Conservation (phyloP, 2,113 vertebrate species). For the Brachyistius frenatus region DNA sequence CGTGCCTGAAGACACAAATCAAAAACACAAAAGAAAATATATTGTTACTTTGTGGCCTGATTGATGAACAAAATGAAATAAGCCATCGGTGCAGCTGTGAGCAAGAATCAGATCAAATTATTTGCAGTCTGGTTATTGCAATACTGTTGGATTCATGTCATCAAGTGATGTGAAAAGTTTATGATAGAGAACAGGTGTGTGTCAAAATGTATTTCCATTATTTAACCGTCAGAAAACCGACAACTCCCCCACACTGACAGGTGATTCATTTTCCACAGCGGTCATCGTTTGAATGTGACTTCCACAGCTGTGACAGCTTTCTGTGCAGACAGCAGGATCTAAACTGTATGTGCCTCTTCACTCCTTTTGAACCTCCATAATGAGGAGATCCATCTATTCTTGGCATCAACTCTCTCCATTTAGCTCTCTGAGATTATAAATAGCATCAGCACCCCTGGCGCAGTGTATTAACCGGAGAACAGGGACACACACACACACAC, state of each 20-base stretch:
- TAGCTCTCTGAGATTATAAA: conserved; percentile 64
- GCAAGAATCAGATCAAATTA: neutral
- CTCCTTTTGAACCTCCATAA: conserved; percentile 55
- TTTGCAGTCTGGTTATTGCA: neutral
- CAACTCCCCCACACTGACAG: neutral
- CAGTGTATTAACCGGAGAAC: conserved; percentile 37
- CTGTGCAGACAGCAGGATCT: conserved; percentile 10
- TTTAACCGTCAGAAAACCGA: neutral
- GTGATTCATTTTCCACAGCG: neutral
- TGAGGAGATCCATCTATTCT: conserved; percentile 62
- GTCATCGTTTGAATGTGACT: neutral
- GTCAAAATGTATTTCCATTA: neutral
- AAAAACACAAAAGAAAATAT: neutral
- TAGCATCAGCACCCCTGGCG: conserved; percentile 45
- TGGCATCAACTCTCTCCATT: conserved; percentile 60
- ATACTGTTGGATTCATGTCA: neutral
- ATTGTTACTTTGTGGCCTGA: neutral
- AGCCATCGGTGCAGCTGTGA: neutral
- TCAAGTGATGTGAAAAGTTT: neutral
- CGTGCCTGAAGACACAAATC: conserved; percentile 72
- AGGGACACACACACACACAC: conserved; percentile 23
- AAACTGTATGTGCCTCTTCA: conserved; percentile 16
- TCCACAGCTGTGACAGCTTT: neutral
- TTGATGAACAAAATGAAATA: neutral
- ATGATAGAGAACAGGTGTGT: neutral